Percentiles rank a stretch among this genome's conserved stretches.
Conservation (phyloP, 2,888 invertebrate genomes). For the Drosophila mercatorum region DNA sequence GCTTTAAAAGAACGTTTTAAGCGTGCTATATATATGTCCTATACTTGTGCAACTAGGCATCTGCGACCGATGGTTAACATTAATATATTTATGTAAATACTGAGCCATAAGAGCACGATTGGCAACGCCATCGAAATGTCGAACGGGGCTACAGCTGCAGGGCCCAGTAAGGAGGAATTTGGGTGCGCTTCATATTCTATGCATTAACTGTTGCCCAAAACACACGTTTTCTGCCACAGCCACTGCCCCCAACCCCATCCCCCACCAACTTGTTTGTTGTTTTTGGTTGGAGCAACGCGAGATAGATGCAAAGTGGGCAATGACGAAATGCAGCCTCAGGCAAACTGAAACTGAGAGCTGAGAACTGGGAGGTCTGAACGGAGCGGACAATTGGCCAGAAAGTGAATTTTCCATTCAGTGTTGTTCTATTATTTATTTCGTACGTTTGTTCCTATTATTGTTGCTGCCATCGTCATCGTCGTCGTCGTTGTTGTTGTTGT, state of each 20-base stretch:
- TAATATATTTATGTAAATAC: slow-evolving; percentile 24
- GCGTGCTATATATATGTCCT: background rate
- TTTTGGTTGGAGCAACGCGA: slow-evolving; percentile 6
- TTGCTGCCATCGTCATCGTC: slow-evolving; percentile 8
- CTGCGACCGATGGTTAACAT: slow-evolving; percentile 18
- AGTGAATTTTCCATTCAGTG: slow-evolving; percentile 66
- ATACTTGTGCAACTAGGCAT: background rate
- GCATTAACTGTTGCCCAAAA: slow-evolving; percentile 65
- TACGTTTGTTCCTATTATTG: slow-evolving; percentile 39
- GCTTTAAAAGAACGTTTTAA: background rate
- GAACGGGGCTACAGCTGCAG: slow-evolving; percentile 53
- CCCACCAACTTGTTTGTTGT: slow-evolving; percentile 7
- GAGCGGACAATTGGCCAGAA: slow-evolving; percentile 56
- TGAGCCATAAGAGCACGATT: slow-evolving; percentile 24
- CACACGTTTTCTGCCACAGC: background rate
- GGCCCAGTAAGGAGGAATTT: slow-evolving; percentile 17
- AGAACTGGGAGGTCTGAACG: background rate
- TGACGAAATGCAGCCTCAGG: slow-evolving; percentile 58
- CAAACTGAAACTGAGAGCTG: slow-evolving; percentile 19
- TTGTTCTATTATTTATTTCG: slow-evolving; percentile 78
- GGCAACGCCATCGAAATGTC: slow-evolving; percentile 28
- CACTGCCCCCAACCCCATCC: background rate
- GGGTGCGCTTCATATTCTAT: slow-evolving; percentile 62
- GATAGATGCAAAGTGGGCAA: slow-evolving; percentile 48
- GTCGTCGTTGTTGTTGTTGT: background rate